These are phyloP conservation scores for Myrmecophaga tridactyla DNA, from an alignment of 2,113 vertebrate genomes.

Conservation along the genomic window DNA sequence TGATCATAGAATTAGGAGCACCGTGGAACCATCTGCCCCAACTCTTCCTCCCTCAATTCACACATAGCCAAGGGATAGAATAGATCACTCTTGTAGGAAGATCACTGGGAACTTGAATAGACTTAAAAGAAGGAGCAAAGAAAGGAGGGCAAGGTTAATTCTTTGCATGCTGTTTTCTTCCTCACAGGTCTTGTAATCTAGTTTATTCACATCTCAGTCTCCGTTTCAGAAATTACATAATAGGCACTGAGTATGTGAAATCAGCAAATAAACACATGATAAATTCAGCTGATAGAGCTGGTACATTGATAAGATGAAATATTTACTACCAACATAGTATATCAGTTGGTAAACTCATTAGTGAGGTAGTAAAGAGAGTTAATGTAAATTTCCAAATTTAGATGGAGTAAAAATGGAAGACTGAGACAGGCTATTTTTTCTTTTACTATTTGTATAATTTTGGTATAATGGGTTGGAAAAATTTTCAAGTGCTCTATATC, in stretches of 20 bases:
- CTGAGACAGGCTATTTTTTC: conserved; percentile 25
- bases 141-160: background rate
- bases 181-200: background rate
- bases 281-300: background rate
- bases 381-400: conserved; percentile 48
- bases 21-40: background rate
- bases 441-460: conserved; percentile 19
- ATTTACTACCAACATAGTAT: background rate
- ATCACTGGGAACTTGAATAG: background rate
- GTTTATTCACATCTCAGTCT: background rate
- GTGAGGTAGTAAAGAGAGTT: conserved; percentile 30
- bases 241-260: background rate
- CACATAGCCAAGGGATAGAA: background rate
- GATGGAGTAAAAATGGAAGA: background rate
- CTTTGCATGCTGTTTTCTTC: background rate
- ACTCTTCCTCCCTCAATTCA: no score
- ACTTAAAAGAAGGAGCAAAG: background rate
- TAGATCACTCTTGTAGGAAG: background rate
- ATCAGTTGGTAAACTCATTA: conserved; percentile 44
- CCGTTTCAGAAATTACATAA: background rate
- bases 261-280: background rate
- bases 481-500: background rate
- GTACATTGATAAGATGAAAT: background rate
- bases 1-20: background rate
- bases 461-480: background rate